phyloP scores from a whole-genome alignment of 2,888 invertebrate species.

The Sarcophaga variegata region DNA sequence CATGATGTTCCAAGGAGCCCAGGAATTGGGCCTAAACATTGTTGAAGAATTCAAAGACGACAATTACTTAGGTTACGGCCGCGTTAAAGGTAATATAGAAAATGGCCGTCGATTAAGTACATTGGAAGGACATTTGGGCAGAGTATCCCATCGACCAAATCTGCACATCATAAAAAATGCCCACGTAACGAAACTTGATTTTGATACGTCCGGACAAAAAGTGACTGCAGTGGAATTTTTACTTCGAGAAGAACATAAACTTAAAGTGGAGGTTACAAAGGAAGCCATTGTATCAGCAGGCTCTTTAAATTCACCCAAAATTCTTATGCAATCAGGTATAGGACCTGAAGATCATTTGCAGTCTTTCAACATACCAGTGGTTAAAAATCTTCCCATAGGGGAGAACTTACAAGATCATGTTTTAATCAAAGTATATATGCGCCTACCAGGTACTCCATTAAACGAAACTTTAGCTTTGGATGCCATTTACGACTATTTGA shows the following conservation, averaged over 20 bases:
- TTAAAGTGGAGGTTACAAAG: slow-evolving; percentile 69
- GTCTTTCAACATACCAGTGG: slow-evolving; percentile 70
- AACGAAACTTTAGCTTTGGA: slow-evolving; percentile 75
- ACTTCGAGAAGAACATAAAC: slow-evolving; percentile 81
- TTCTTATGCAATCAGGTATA: slow-evolving; percentile 76
- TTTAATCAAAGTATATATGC: slow-evolving; percentile 80
- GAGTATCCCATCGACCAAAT: slow-evolving; percentile 82
- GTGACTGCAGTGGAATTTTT: slow-evolving; percentile 81
- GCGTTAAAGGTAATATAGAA: slow-evolving; percentile 82
- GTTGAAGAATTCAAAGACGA: slow-evolving; percentile 78
- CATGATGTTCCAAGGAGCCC: slow-evolving; percentile 80
- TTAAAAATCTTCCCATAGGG: slow-evolving; percentile 83
- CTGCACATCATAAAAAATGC: slow-evolving; percentile 84
- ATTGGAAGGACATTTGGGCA: slow-evolving; percentile 86
- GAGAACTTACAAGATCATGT: slow-evolving; percentile 90
- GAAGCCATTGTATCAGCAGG: slow-evolving; percentile 76
- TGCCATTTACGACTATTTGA: slow-evolving; percentile 80
- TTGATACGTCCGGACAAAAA: slow-evolving; percentile 81
- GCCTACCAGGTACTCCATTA: slow-evolving; percentile 72
- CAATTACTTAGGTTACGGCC: slow-evolving; percentile 82
- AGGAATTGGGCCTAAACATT: slow-evolving; percentile 81
- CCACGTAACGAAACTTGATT: slow-evolving; percentile 83
- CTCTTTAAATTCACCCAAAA: slow-evolving; percentile 73
- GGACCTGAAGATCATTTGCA: slow-evolving; percentile 72
- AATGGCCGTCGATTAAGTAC: slow-evolving; percentile 88